Base-by-base conservation (phyloP, 2,113 vertebrate species). In the Tapirus terrestris region DNA sequence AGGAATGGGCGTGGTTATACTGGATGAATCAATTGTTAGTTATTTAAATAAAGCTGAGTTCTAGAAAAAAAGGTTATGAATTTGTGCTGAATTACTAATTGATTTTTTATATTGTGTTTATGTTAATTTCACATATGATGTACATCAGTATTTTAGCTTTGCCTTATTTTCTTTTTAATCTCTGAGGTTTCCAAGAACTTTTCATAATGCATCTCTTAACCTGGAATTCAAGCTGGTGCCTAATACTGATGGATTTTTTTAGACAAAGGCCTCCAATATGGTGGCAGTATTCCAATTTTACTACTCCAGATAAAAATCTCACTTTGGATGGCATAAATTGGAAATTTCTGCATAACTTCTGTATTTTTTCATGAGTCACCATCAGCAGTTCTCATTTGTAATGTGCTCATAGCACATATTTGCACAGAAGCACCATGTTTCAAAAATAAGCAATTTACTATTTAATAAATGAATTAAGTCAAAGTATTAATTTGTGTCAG, bases 31-130 rank as follows among this genome's bases (percentile, higher is more conserved):
- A 20, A 33, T 76, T 94, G 14, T 63, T 94, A 75, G 17, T 39
- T 93, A 58, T 31, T 96, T 84, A 88, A 51, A 60, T 75, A 56
- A 97, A 81, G 45, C n/a, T 56, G 33, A 81, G 3, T 65, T 89
- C 43, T 90, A 58, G 67, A 23, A 75, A 76, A 48, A 91, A 58
- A 18, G 4, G 1, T 58, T 72, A 31, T 45, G 53, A 63, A n/a
- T 65, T 63, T 72, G 13, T 45, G 5, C 18, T 48, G 14, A 51
- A 58, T 65, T 29, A 80, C 56, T 87, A 95, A 31, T 83, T 77
- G 12, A n/a, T 65, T 76, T 21, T 94, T 93, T 39, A 23, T 48
- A 6, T 85, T 70, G 33, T 89, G 0, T 48, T 87, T 89, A 27
- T 79, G 3, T 87, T 63, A 70, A 85, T 84, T 68, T 72, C 11